phyloP scores from a whole-genome alignment of 2,888 invertebrate species.

The Germaria angustata region DNA sequence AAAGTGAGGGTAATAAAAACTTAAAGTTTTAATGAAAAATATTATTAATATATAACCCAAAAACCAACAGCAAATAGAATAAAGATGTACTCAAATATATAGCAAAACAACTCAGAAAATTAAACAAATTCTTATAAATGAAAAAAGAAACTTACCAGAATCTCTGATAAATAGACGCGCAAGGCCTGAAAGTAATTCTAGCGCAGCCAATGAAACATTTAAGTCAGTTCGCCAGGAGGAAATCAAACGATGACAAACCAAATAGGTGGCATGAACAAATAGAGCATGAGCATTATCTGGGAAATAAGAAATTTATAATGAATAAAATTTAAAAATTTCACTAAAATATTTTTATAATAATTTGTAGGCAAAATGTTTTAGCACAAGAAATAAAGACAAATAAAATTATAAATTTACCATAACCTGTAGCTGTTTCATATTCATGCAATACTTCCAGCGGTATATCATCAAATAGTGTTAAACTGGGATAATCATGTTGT shows the following conservation, averaged over 20 bases:
- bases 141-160: conserved; percentile 84
- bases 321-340: background rate
- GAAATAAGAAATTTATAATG: conserved; percentile 63
- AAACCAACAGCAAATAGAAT: conserved; percentile 43
- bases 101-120: conserved; percentile 53
- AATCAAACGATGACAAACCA: conserved; percentile 96
- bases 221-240: conserved; percentile 98
- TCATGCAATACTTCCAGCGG: conserved; percentile 79
- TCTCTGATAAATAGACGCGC: conserved; percentile 94
- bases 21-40: background rate
- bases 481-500: conserved; percentile 81
- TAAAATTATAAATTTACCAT: conserved; percentile 76
- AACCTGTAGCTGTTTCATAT: conserved; percentile 78
- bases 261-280: conserved; percentile 94
- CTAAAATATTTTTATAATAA: background rate
- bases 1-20: background rate
- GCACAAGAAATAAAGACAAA: conserved; percentile 58
- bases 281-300: conserved; percentile 92
- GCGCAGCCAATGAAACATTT: conserved; percentile 94
- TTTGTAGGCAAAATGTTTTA: conserved; percentile 4
- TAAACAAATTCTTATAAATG: background rate
- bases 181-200: conserved; percentile 94
- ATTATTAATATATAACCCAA: conserved; percentile 60
- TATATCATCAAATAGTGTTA: conserved; percentile 80
- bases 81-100: conserved; percentile 45